Conservation (phyloP, 2,888 invertebrate genomes). For the Hydropsyche betteni region DNA sequence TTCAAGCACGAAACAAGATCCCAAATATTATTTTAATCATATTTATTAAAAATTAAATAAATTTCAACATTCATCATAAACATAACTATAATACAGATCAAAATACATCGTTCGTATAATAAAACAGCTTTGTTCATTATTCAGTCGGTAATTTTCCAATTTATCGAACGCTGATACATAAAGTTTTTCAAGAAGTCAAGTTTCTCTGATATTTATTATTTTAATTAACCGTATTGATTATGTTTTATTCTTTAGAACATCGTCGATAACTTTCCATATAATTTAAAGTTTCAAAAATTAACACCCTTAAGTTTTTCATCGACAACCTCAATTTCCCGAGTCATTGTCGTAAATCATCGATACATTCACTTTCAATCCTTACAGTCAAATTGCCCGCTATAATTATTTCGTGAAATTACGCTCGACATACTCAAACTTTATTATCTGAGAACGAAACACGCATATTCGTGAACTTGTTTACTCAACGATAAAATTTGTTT, state of each 20-base stretch:
- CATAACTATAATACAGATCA: too few species aligned
- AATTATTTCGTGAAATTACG: conserved; percentile 15
- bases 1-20: neutral
- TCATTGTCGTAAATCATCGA: neutral
- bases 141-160: too few species aligned
- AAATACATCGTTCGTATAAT: too few species aligned
- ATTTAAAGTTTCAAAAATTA: too few species aligned
- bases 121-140: too few species aligned
- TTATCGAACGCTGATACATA: too few species aligned
- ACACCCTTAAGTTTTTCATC: neutral
- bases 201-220: too few species aligned
- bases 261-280: too few species aligned
- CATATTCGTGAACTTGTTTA: neutral
- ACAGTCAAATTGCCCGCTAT: neutral
- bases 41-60: neutral
- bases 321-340: neutral
- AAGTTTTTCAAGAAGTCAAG: too few species aligned
- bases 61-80: neutral
- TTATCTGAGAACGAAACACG: conserved; percentile 29
- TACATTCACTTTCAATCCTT: neutral
- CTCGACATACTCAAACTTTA: conserved; percentile 8
- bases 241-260: too few species aligned
- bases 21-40: neutral
- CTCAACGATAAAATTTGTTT: conserved; percentile 39
- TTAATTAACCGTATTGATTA: too few species aligned